Evolutionary conservation across 2,113 vertebrate species (phyloP), one percentile per base, ranked within the genome.

Genomic region (Turnix velox): DNA sequence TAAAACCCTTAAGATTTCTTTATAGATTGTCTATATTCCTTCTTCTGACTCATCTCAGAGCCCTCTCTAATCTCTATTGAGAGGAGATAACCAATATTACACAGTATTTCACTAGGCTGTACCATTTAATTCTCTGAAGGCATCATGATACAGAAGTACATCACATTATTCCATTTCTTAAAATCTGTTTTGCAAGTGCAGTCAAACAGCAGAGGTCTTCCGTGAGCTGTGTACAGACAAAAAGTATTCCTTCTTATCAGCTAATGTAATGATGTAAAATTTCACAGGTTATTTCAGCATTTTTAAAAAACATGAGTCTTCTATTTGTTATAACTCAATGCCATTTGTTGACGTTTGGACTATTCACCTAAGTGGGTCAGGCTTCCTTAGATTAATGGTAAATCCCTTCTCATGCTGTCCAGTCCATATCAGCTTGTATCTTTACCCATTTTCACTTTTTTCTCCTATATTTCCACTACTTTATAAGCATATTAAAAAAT

Each of bases 151-250:
- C 25, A 67, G 52, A 74, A 35, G 20, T 19, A 78, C 0, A 15
- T 46, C 20, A 73, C 30, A 17, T 67, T 72, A n/a, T 57, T 88
- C 19, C 57, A 75, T 28, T 54, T 93, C 48, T 69, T 79, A 87
- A 90, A 87, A 78, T 78, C 52, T 54, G 17, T 14, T 84, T 89
- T 87, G 86, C 61, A 81, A 81, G 48, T 39, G 57, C 52, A 92
- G 58, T 35, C 87, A 75, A 96, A 94, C 92, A 95, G 91, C 74
- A 96, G 92, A 95, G 89, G 94, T 96, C 95, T 96, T 95, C 91
- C 91, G 74, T 94, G 96, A 91, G 77, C 88, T 69, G 27, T 19
- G 7, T 54, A 84, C 52, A 65, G 45, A 46, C 40, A 30, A 61
- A 46, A 33, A 65, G 67, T 30, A 66, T n/a, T 75, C 46, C 35